phyloP scores from a whole-genome alignment of 2,113 vertebrate species.

The Aptenodytes forsteri region DNA sequence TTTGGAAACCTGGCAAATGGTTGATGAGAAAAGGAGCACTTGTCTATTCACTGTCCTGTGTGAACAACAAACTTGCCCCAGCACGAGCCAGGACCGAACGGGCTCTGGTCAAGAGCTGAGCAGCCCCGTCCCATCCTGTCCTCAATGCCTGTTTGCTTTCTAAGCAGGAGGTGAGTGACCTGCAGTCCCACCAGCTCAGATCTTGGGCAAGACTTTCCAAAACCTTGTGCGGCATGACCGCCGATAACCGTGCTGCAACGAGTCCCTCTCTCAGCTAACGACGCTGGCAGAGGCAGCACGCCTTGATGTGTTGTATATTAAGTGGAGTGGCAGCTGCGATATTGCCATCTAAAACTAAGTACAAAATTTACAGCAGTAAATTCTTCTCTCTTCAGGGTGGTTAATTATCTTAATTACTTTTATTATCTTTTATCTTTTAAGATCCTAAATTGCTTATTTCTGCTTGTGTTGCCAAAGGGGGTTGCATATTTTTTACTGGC shows the following conservation, averaged over 20 bases:
- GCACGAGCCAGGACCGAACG: rapidly evolving
- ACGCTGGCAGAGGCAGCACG: not conserved
- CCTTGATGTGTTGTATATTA: slow-evolving; percentile 62
- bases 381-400: slow-evolving; percentile 85
- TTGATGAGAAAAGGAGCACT: not conserved
- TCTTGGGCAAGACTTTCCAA: not conserved
- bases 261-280: not conserved
- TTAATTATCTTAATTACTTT: slow-evolving; percentile 90
- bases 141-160: not conserved
- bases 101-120: not conserved
- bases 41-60: not conserved
- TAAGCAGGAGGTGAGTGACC: rapidly evolving
- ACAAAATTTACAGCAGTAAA: slow-evolving; percentile 80
- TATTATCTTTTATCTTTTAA: slow-evolving; percentile 86
- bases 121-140: not conserved
- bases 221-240: not conserved
- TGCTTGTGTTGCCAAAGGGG: slow-evolving; percentile 81
- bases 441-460: slow-evolving; percentile 85
- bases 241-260: not conserved
- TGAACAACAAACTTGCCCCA: rapidly evolving
- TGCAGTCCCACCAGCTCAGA: not conserved
- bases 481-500: slow-evolving; percentile 73
- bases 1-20: not conserved
- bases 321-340: slow-evolving; percentile 74
- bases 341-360: slow-evolving; percentile 77